Conservation (phyloP, 2,113 vertebrate genomes). For the Scomber colias region DNA sequence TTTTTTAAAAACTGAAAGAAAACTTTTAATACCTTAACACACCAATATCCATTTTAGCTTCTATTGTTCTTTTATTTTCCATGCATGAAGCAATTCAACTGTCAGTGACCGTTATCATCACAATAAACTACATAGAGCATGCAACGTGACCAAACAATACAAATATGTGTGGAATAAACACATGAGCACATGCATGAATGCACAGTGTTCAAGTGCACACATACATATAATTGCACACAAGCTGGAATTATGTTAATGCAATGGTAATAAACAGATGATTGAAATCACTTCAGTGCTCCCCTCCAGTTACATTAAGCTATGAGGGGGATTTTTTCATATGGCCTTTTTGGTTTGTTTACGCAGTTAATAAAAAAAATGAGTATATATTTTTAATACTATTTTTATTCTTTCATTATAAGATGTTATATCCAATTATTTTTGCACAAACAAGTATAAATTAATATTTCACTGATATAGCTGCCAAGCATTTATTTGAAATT, state of each 20-base stretch:
- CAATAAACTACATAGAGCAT: background rate
- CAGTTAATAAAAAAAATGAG: too few species aligned
- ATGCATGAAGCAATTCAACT: background rate
- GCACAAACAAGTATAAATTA: too few species aligned
- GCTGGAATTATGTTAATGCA: constrained; percentile 46
- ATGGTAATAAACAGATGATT: constrained; percentile 45
- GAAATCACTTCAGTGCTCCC: constrained; percentile 15
- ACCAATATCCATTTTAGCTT: background rate
- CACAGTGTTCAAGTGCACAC: constrained; percentile 41
- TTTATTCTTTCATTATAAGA: too few species aligned
- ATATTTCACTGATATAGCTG: too few species aligned
- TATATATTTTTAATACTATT: too few species aligned
- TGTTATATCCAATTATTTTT: too few species aligned
- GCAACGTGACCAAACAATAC: background rate
- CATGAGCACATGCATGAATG: constrained; percentile 30
- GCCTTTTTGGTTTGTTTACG: background rate
- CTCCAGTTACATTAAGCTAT: background rate
- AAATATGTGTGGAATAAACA: constrained; percentile 14
- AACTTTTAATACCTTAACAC: background rate
- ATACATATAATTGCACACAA: constrained; percentile 41
- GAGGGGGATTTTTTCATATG: background rate
- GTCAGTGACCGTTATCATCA: background rate
- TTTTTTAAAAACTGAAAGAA: background rate
- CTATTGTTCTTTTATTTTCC: background rate
- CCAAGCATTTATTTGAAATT: too few species aligned